Conservation (phyloP, 1,140 invertebrate species). For the Apis dorsata region DNA sequence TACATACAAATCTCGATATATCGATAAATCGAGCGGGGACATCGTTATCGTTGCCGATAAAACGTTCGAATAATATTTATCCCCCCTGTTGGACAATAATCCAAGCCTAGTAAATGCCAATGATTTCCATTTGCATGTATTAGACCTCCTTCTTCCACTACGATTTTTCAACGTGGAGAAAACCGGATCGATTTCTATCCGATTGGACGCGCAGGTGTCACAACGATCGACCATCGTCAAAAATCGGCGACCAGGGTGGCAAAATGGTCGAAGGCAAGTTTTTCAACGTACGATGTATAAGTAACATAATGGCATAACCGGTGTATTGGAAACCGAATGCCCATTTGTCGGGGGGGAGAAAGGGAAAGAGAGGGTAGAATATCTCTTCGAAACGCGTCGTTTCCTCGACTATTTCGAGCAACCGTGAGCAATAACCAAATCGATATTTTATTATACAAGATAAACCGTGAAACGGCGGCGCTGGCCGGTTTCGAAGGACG, state of each 20-base stretch:
- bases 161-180: neutral
- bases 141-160: neutral
- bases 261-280: neutral
- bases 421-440: neutral
- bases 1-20: neutral
- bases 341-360: neutral
- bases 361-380: no score
- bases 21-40: constrained; percentile 1
- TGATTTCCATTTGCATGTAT: neutral
- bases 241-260: neutral
- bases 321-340: neutral
- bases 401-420: neutral
- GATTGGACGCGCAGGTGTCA: neutral
- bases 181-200: constrained; percentile 1
- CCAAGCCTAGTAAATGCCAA: neutral
- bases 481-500: neutral
- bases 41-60: neutral
- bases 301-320: neutral
- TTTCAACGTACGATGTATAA: no score
- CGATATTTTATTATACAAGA: neutral
- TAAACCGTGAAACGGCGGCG: neutral
- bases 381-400: neutral
- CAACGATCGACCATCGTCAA: neutral
- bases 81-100: neutral
- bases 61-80: neutral